Evolutionary conservation across 2,888 invertebrate genomes (phyloP).

Genomic region (Andrena bucephala): DNA sequence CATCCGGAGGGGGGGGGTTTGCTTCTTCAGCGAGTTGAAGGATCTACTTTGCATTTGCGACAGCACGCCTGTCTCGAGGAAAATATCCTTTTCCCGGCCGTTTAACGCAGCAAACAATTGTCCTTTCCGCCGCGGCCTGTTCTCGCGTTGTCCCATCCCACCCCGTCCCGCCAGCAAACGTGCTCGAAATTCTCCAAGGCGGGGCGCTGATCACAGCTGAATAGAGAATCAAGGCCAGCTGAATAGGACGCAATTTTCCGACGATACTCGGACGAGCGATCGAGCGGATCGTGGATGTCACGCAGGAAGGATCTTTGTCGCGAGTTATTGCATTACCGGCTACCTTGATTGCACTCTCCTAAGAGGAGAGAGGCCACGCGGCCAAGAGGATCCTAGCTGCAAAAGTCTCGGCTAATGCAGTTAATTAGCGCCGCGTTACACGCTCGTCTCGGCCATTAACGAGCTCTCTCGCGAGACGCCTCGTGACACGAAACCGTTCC

Average conservation of each 20-base stretch:
- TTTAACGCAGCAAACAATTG: not conserved
- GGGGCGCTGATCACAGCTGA: slow-evolving; percentile 24
- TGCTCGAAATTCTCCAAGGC: slow-evolving; percentile 15
- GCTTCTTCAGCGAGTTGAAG: not conserved
- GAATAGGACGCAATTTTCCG: slow-evolving; percentile 50
- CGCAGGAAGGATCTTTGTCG: slow-evolving; percentile 43
- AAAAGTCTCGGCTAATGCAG: slow-evolving; percentile 77
- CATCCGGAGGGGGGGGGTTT: not conserved
- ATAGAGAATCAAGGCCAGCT: slow-evolving; percentile 32
- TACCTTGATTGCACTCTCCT: slow-evolving; percentile 65
- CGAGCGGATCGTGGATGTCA: slow-evolving; percentile 7
- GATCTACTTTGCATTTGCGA: not conserved
- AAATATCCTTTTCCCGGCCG: not conserved
- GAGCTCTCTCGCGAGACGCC: slow-evolving; percentile 61
- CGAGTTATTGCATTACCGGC: slow-evolving; percentile 71
- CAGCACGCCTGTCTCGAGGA: not conserved
- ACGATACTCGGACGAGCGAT: slow-evolving; percentile 19
- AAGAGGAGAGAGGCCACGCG: slow-evolving; percentile 37
- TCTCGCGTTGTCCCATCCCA: not conserved
- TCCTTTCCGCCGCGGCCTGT: not conserved
- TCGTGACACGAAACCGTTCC: not conserved
- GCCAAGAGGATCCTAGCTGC: slow-evolving; percentile 44
- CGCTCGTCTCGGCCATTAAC: slow-evolving; percentile 70
- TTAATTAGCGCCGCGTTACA: slow-evolving; percentile 74
- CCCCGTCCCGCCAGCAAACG: not conserved